Evolutionary conservation across 2,888 invertebrate species (phyloP).

Genomic region (Aspidapion aeneum): DNA sequence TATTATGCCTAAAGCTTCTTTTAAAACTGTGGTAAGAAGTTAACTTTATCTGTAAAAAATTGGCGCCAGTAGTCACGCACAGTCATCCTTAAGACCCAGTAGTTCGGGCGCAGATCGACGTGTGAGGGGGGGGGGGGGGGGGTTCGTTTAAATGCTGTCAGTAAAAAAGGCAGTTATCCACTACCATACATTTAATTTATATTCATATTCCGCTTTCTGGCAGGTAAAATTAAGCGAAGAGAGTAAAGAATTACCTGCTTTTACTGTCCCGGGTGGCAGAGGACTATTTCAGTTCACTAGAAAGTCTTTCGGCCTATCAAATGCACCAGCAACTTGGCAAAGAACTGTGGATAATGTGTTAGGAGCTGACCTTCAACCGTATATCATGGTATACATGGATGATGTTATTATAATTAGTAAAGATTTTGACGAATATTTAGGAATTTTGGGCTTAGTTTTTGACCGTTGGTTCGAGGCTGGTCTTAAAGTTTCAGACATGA

Average conservation of each 20-base stretch:
- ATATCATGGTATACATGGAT: conserved; percentile 28
- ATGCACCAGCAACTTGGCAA: conserved; percentile 36
- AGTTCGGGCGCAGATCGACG: no score
- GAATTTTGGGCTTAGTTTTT: conserved; percentile 21
- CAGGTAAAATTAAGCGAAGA: conserved; percentile 31
- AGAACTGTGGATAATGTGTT: conserved; percentile 31
- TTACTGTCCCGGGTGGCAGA: conserved; percentile 30
- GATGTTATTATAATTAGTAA: conserved; percentile 21
- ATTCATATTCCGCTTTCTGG: conserved; percentile 32
- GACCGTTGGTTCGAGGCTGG: conserved; percentile 17
- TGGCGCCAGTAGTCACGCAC: no score
- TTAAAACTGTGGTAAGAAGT: no score
- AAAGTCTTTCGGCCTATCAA: conserved; percentile 35
- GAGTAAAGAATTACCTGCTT: conserved; percentile 32
- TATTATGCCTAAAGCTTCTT: no score
- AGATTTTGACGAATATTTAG: conserved; percentile 23
- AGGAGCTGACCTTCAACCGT: conserved; percentile 26
- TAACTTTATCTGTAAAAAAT: no score
- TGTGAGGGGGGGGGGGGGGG: no score
- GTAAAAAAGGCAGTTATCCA: no score
- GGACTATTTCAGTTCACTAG: conserved; percentile 35
- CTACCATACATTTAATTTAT: no score
- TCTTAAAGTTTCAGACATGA: conserved; percentile 32
- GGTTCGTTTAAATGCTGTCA: no score
- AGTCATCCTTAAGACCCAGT: no score